A percentile compares a stretch with the other conserved stretches of the same genome.
Evolutionary conservation across 2,113 vertebrate genomes (phyloP).

Genomic region (Sminthopsis crassicaudata): DNA sequence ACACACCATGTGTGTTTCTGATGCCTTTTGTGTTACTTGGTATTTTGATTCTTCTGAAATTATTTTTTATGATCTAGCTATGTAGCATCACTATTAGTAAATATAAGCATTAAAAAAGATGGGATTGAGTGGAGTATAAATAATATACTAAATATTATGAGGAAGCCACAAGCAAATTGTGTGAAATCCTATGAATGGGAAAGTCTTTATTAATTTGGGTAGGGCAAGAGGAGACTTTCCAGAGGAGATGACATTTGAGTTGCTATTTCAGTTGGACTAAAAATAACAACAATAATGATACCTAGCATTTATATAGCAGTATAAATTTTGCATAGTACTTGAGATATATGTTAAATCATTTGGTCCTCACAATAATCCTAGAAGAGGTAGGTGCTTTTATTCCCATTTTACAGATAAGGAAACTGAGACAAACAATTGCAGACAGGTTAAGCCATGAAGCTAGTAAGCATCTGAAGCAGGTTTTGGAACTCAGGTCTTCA

Average conservation of each 20-base stretch:
- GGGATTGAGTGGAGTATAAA: background rate
- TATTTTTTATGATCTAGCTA: background rate
- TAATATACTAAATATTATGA: background rate
- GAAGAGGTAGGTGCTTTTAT: background rate
- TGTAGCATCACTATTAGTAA: background rate
- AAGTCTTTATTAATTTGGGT: background rate
- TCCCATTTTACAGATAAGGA: background rate
- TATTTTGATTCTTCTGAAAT: background rate
- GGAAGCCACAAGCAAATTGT: background rate
- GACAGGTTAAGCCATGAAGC: background rate
- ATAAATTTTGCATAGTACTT: background rate
- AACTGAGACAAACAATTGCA: background rate
- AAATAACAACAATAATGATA: background rate
- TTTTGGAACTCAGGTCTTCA: background rate
- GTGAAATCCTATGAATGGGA: background rate
- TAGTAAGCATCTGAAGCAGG: background rate
- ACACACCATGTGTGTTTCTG: background rate
- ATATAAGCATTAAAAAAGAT: background rate
- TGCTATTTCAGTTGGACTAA: background rate
- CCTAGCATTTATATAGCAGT: background rate
- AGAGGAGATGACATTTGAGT: background rate
- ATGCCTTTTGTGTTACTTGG: background rate
- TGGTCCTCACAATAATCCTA: background rate
- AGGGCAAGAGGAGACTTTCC: background rate
- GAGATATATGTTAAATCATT: background rate